Evolutionary conservation across 2,888 invertebrate genomes (phyloP).

Genomic region (Nasonovia ribisnigri): DNA sequence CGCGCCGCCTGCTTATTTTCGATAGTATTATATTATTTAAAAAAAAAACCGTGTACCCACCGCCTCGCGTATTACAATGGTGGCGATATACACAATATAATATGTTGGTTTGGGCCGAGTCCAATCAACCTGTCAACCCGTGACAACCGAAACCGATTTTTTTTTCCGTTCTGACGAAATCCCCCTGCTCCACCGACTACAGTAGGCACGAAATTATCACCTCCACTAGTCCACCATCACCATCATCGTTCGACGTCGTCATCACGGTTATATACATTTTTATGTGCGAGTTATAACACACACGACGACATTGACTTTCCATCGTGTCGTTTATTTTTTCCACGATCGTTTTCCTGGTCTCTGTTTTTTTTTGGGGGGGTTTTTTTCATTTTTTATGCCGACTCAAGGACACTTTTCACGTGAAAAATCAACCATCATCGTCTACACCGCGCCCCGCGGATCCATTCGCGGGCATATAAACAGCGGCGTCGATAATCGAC

Average conservation of each 20-base stretch:
- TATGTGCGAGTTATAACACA: slow-evolving; percentile 8
- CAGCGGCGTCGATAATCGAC: background rate
- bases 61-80: slow-evolving; percentile 17
- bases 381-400: background rate
- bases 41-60: background rate
- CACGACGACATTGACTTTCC: slow-evolving; percentile 54
- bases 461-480: background rate
- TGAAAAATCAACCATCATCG: background rate
- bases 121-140: slow-evolving; percentile 62
- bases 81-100: background rate
- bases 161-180: slow-evolving; percentile 49
- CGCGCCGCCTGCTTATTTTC: background rate
- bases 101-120: slow-evolving; percentile 50
- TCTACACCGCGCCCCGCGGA: background rate
- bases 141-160: slow-evolving; percentile 63
- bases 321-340: slow-evolving; percentile 21
- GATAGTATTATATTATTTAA: slow-evolving; percentile 19
- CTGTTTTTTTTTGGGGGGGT: slow-evolving; percentile 1
- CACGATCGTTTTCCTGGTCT: slow-evolving; percentile 20
- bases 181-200: background rate
- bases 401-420: slow-evolving; percentile 43
- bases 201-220: slow-evolving; percentile 16
- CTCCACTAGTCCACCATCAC: background rate
- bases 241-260: slow-evolving; percentile 19
- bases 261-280: slow-evolving; percentile 35